phyloP scores from a whole-genome alignment of 1,140 invertebrate species.

The Brachionus asplanchnoidis region DNA sequence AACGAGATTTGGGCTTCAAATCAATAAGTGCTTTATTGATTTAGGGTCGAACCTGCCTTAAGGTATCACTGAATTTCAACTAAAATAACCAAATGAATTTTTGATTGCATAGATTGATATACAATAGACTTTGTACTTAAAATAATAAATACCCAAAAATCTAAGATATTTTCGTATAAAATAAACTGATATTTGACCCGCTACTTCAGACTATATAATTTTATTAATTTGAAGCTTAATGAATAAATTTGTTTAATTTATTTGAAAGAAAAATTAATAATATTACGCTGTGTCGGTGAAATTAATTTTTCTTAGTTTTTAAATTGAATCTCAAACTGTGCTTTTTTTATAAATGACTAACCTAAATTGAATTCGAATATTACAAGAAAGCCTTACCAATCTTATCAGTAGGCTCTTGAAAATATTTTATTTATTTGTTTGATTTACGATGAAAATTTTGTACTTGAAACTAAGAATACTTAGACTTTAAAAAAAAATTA shows the following conservation, averaged over 20 bases:
- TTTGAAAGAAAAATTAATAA: not conserved
- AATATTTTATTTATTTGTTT: not conserved
- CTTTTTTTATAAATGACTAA: not conserved
- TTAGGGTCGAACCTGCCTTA: not conserved
- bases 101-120: not conserved
- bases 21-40: not conserved
- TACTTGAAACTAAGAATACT: not conserved
- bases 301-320: not conserved
- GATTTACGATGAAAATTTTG: not conserved
- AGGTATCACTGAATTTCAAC: not conserved
- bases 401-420: not conserved
- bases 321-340: not conserved
- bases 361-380: not conserved
- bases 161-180: not conserved
- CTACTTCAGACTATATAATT: conserved; percentile 6
- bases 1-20: not conserved
- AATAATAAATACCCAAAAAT: not conserved
- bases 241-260: conserved; percentile 1
- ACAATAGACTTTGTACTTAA: not conserved
- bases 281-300: not conserved
- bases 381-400: not conserved
- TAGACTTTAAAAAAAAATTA: not conserved
- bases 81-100: not conserved
- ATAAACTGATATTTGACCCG: conserved; percentile 6
- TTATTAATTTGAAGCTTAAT: not conserved